These are phyloP conservation scores for Eremobia ochroleuca DNA, from an alignment of 2,888 invertebrate species.

Conservation along the genomic window DNA sequence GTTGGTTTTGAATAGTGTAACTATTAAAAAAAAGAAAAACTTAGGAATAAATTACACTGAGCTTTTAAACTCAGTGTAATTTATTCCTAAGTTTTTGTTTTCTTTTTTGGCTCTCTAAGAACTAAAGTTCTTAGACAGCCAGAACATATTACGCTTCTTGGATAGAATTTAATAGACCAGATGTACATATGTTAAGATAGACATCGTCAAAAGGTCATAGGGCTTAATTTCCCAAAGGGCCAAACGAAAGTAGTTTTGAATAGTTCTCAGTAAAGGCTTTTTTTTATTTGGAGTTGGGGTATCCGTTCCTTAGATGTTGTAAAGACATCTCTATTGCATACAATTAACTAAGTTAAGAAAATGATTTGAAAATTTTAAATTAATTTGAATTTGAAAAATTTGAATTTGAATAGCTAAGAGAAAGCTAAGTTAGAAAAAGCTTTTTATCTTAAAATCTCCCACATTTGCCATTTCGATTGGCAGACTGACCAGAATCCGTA, in stretches of 20 bases:
- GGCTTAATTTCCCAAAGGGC: constrained; percentile 66
- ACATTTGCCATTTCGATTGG: not conserved
- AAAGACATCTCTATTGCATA: constrained; percentile 12
- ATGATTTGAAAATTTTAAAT: too few relatives aligned
- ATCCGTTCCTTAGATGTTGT: constrained; percentile 33
- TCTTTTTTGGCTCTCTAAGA: too few relatives aligned
- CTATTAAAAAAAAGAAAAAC: not conserved
- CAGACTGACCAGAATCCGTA: not conserved
- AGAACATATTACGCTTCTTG: constrained; percentile 42
- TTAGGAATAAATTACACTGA: not conserved
- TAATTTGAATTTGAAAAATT: too few relatives aligned
- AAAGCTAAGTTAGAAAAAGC: not conserved
- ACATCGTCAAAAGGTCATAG: constrained; percentile 59
- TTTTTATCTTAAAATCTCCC: not conserved
- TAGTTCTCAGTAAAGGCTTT: constrained; percentile 48
- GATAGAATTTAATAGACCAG: constrained; percentile 55
- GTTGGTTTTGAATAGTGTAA: constrained; percentile 17
- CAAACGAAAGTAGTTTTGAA: constrained; percentile 62
- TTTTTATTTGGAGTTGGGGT: constrained; percentile 38
- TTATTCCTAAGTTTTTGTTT: too few relatives aligned
- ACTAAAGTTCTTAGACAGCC: constrained; percentile 19
- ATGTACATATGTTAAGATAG: constrained; percentile 57
- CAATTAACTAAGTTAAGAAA: constrained; percentile 26
- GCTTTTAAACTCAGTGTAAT: too few relatives aligned
- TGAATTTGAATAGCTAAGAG: too few relatives aligned